phyloP scores from a whole-genome alignment of 2,113 vertebrate genomes.

The Corydoras sp. region DNA sequence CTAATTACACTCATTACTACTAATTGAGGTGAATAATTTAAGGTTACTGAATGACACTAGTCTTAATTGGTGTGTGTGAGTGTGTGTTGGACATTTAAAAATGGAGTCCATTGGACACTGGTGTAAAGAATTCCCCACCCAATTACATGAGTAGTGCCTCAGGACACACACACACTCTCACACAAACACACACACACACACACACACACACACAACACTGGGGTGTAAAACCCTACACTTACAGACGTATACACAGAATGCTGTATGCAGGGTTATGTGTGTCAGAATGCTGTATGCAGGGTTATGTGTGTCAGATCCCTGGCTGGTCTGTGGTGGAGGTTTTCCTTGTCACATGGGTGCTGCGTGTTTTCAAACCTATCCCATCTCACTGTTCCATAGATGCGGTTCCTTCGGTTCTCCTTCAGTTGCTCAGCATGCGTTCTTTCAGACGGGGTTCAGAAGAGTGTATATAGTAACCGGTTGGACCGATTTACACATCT shows the following conservation, averaged over 20 bases:
- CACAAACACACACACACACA: neutral
- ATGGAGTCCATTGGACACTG: constrained; percentile 5
- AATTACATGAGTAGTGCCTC: constrained; percentile 17
- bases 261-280: too few relatives aligned
- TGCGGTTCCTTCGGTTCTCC: too few relatives aligned
- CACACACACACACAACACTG: neutral
- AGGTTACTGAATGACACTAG: neutral
- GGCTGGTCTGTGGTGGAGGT: too few relatives aligned
- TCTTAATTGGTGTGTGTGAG: neutral
- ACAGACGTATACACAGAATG: neutral
- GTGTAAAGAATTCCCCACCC: constrained; percentile 43
- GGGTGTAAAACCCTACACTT: neutral
- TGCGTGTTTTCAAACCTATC: too few relatives aligned
- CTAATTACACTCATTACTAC: neutral
- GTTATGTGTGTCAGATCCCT: too few relatives aligned
- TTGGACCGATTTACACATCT: too few relatives aligned
- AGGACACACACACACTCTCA: neutral
- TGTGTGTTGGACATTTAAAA: neutral
- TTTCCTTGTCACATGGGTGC: too few relatives aligned
- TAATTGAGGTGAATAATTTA: neutral
- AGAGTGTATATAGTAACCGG: too few relatives aligned
- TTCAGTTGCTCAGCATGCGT: too few relatives aligned
- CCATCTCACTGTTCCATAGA: too few relatives aligned
- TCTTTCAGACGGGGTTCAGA: too few relatives aligned
- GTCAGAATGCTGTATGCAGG: neutral